A percentile compares a stretch with the other conserved stretches of the same genome.
These are phyloP conservation scores for Nyctibius grandis DNA, from an alignment of 2,797 vertebrate species.

Conservation along the genomic window DNA sequence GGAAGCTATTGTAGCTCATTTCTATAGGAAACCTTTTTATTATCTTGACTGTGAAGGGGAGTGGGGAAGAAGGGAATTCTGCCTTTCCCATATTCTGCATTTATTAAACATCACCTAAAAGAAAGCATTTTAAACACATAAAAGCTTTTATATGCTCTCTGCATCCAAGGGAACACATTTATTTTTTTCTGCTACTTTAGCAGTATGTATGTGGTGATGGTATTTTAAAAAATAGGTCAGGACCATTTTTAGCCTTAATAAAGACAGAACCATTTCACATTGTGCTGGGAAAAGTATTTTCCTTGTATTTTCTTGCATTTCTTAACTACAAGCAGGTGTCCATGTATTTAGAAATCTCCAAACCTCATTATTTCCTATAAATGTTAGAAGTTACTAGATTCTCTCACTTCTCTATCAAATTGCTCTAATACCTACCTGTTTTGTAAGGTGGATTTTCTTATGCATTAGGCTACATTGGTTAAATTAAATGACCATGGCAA, in stretches of 20 bases:
- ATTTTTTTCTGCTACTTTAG: slow-evolving; percentile 35
- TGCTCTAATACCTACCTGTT: neutral
- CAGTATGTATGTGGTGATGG: neutral
- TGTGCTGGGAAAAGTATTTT: neutral
- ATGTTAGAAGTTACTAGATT: neutral
- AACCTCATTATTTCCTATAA: neutral
- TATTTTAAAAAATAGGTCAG: slow-evolving; percentile 48
- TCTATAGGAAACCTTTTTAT: slow-evolving; percentile 51
- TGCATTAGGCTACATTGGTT: neutral
- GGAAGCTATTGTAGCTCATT: slow-evolving; percentile 48
- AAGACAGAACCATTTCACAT: neutral
- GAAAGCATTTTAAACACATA: slow-evolving; percentile 40
- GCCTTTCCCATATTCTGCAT: slow-evolving; percentile 28
- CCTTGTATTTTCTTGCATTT: neutral
- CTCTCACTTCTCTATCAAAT: no score
- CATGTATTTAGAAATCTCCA: neutral
- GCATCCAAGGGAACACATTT: slow-evolving; percentile 42
- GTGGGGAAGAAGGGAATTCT: slow-evolving; percentile 44
- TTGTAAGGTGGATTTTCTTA: neutral
- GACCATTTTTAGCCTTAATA: neutral
- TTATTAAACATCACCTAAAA: slow-evolving; percentile 40
- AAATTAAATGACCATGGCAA: neutral
- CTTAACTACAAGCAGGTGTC: neutral
- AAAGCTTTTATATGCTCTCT: slow-evolving; percentile 54
- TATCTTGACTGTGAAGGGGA: slow-evolving; percentile 29